Base-by-base conservation (phyloP, 2,797 vertebrate species). In the Micromesistius poutassou region DNA sequence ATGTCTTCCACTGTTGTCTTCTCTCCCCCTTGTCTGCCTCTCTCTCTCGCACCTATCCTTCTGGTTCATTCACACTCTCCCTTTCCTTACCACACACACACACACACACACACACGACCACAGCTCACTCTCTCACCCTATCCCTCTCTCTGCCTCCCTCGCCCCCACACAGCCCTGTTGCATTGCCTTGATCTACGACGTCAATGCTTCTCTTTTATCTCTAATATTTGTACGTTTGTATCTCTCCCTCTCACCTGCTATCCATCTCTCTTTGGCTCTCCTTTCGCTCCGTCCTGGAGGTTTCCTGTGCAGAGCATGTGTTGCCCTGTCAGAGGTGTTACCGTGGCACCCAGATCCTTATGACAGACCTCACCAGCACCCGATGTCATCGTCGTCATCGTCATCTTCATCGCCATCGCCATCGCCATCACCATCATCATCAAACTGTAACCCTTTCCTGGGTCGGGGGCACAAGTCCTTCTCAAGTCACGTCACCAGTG, bases 161-260 rank as follows among this genome's bases (percentile, higher is more conserved):
- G 36, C 36, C 36, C 36, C 9, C 72, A 36, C 35, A 25, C 72
- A 73, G 72, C 25, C 30, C 30, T 62, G 72, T 38, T 30, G 42
- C 73, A 74, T 30, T 30, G 62, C 33, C 71, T 73, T 79, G 68
- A 75, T 30, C 22, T n/a, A 35, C 30, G 33, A 50, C 30, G 19
- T 10, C 68, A 25, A 35, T 50, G 7, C 40, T 19, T 78, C 30
- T 46, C 38, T 40, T 68, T 30, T 12, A 46, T 25, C n/a, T 62
- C 22, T 62, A 5, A 8, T 62, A 25, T 62, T 62, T 62, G 22
- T 62, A n/a, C n/a, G 9, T 62, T 62, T 62, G 22, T 62, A 8
- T 62, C 8, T 62, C 55, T 25, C 3, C 4, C 16, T 55, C 50
- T 55, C 55, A 62, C 25, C 55, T 22, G n/a, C 55, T n/a, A 62